Base-by-base conservation (phyloP, 2,888 invertebrate genomes). In the Helleia helle region DNA sequence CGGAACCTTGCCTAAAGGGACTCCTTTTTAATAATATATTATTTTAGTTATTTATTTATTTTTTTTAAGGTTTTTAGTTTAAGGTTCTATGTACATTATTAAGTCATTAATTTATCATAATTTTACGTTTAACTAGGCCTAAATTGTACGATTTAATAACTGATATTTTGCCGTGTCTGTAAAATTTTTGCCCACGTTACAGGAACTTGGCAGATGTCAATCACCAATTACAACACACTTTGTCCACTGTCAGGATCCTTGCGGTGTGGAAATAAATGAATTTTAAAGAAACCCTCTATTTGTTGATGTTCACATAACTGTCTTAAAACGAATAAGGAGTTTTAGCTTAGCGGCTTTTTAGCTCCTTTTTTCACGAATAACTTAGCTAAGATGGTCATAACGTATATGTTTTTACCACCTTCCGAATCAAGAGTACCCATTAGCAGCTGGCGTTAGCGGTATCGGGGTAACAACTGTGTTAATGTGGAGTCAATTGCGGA, bases 151-250 rank as follows among this genome's bases (percentile, higher is more conserved):
- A n/a, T n/a, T n/a, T n/a, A n/a, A n/a, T n/a, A n/a, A n/a, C n/a
- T n/a, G n/a, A n/a, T n/a, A 29, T 43, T 34, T 31, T 38, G 36
- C 27, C 44, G 15, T 28, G 9, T 48, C 50, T 50, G 49, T 42
- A 40, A 38, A 43, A 47, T 46, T 17, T 22, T 30, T 41, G 38
- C 9, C 45, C 48, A 59, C 74, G 74, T 69, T 74, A 76, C 72
- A 73, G 76, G 76, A 74, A 79, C 61, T 65, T 55, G 62, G 70
- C 75, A 69, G 74, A 71, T 74, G 77, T 76, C 79, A 76, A 76
- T 79, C 77, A 74, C 79, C 79, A 79, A 80, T 79, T 79, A 79
- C 70, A 73, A 63, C 63, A 62, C 62, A 75, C 65, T 79, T 79
- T 80, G 77, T 77, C 72, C 62, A 46, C 55, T 55, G 62, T 68